A percentile compares a stretch with the other conserved stretches of the same genome.
These are phyloP conservation scores for Hirtodrosophila histrioides DNA, from an alignment of 2,888 invertebrate genomes.

Conservation along the genomic window DNA sequence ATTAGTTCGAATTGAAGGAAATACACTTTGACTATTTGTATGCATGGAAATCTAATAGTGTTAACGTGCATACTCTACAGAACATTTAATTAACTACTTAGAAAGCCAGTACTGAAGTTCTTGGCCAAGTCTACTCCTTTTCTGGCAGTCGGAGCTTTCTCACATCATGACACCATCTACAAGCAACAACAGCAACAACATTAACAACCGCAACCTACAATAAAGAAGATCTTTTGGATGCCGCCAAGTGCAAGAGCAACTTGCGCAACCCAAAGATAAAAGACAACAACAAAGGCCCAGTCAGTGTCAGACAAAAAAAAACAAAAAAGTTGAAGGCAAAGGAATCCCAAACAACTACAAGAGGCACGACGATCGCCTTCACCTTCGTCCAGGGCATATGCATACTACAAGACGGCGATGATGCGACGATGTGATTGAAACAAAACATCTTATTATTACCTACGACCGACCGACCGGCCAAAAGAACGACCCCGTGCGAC, in stretches of 20 bases:
- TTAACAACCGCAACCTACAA: constrained; percentile 37
- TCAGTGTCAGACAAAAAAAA: constrained; percentile 3
- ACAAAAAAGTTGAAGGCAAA: constrained; percentile 22
- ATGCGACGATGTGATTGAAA: constrained; percentile 79
- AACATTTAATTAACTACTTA: constrained; percentile 41
- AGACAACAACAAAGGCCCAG: constrained; percentile 14
- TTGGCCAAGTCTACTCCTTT: background rate
- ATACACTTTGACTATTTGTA: constrained; percentile 8
- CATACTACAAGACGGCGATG: constrained; percentile 43
- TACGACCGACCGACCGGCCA: constrained; percentile 50
- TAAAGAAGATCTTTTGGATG: constrained; percentile 39
- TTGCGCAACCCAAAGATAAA: constrained; percentile 32
- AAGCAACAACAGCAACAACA: constrained; percentile 26
- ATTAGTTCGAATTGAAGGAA: constrained; percentile 4
- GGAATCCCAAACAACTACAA: constrained; percentile 22
- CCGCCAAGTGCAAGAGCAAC: constrained; percentile 37
- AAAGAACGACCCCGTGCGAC: constrained; percentile 76
- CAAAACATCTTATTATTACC: constrained; percentile 80
- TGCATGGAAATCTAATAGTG: constrained; percentile 6
- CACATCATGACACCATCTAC: constrained; percentile 71
- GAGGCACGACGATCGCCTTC: constrained; percentile 45
- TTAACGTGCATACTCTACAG: constrained; percentile 6
- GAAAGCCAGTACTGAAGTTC: constrained; percentile 8
- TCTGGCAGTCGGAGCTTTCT: constrained; percentile 17
- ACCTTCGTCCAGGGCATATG: constrained; percentile 43